These are phyloP conservation scores for Alcis repandata DNA, from an alignment of 2,888 invertebrate species.

Conservation along the genomic window DNA sequence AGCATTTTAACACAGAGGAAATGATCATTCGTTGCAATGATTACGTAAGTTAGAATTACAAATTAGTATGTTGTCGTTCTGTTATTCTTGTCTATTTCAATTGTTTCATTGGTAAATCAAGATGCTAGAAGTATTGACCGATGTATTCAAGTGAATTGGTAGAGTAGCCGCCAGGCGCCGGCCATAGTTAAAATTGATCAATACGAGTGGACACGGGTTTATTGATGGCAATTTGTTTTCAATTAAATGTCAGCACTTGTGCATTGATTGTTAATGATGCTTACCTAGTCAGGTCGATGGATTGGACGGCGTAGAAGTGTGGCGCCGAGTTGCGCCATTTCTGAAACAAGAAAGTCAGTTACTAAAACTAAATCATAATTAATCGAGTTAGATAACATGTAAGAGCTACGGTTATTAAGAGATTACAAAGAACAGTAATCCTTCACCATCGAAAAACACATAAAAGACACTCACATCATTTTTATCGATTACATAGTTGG, in stretches of 20 bases:
- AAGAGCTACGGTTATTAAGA: neutral
- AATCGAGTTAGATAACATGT: conserved; percentile 5
- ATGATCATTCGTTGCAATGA: neutral
- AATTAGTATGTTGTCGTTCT: neutral
- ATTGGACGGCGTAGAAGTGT: conserved; percentile 79
- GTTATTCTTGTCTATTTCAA: neutral
- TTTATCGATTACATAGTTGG: conserved; percentile 77
- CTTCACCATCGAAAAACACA: conserved; percentile 43
- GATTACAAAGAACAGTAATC: conserved; percentile 4
- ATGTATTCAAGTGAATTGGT: conserved; percentile 73
- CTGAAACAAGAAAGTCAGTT: conserved; percentile 65
- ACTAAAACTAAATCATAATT: neutral
- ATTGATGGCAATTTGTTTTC: conserved; percentile 74
- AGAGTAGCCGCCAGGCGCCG: conserved; percentile 65
- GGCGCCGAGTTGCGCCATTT: conserved; percentile 84
- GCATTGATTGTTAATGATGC: conserved; percentile 54
- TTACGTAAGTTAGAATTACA: neutral
- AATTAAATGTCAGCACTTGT: conserved; percentile 57
- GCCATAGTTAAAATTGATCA: conserved; percentile 73
- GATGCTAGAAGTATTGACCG: conserved; percentile 23
- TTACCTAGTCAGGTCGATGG: conserved; percentile 77
- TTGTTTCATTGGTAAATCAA: conserved; percentile 15
- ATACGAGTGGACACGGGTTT: conserved; percentile 68
- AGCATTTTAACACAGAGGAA: too few species aligned
- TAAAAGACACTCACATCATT: conserved; percentile 76